Evolutionary conservation across 2,113 vertebrate species (phyloP).

Genomic region (Leptosomus discolor): DNA sequence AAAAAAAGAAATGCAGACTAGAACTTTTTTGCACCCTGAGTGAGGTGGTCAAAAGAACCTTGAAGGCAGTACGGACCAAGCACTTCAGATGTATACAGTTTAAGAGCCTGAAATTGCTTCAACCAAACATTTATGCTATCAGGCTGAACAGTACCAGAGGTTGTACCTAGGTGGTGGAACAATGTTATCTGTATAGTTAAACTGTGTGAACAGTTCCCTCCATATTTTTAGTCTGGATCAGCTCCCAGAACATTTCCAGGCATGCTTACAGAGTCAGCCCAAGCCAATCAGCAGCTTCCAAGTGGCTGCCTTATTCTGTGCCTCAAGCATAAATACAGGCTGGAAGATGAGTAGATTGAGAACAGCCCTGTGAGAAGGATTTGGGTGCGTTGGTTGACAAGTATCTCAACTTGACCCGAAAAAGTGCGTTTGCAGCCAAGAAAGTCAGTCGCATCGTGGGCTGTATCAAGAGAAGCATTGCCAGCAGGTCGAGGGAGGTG

Average conservation of each 20-base stretch:
- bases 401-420: not conserved
- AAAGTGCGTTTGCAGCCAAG: not conserved
- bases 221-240: not conserved
- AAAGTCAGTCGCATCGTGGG: not conserved
- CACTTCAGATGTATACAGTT: not conserved
- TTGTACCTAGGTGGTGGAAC: not conserved
- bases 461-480: not conserved
- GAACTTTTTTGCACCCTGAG: not conserved
- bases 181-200: not conserved
- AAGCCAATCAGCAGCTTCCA: not conserved
- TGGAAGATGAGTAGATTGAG: not conserved
- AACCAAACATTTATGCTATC: not conserved
- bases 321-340: not conserved
- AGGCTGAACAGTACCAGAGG: not conserved
- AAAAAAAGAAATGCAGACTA: not conserved
- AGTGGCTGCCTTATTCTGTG: not conserved
- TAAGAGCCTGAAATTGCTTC: not conserved
- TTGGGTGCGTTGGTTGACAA: not conserved
- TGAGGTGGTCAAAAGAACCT: not conserved
- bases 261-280: not conserved
- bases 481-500: not conserved
- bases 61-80: not conserved
- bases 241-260: not conserved
- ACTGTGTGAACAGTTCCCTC: not conserved
- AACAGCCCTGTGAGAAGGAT: not conserved